Conservation (phyloP, 2,797 vertebrate genomes). For the Ctenopoma kingsleyae region DNA sequence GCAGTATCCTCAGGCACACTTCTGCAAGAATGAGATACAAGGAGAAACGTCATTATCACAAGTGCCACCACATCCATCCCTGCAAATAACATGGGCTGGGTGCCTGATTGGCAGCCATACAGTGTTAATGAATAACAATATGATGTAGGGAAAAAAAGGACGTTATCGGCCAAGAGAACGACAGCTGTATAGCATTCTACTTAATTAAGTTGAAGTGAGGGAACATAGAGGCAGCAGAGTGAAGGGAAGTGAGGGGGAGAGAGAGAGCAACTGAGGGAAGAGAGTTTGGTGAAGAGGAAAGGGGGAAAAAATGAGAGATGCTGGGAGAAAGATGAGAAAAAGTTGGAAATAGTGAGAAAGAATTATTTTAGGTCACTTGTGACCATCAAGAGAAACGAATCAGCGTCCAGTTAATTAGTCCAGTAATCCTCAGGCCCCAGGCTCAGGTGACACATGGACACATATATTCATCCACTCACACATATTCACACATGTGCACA, state of each 20-base stretch:
- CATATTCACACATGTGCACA: neutral
- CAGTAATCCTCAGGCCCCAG: slow-evolving; percentile 63
- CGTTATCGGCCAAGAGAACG: slow-evolving; percentile 70
- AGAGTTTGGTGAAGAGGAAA: slow-evolving; percentile 28
- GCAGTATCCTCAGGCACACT: slow-evolving; percentile 54
- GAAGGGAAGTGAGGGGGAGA: slow-evolving; percentile 21
- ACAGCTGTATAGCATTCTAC: slow-evolving; percentile 72
- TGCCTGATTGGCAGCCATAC: slow-evolving; percentile 75
- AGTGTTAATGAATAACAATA: slow-evolving; percentile 81
- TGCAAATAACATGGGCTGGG: slow-evolving; percentile 72
- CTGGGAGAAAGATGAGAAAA: slow-evolving; percentile 10
- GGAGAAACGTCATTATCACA: slow-evolving; percentile 68
- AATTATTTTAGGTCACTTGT: slow-evolving; percentile 47
- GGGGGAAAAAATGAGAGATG: slow-evolving; percentile 28
- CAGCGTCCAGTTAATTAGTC: slow-evolving; percentile 69
- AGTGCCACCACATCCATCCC: slow-evolving; percentile 68
- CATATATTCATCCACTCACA: slow-evolving; percentile 1
- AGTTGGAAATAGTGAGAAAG: slow-evolving; percentile 33
- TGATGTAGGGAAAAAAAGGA: slow-evolving; percentile 45
- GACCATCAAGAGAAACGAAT: slow-evolving; percentile 62
- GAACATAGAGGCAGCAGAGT: slow-evolving; percentile 51
- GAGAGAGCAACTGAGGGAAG: slow-evolving; percentile 16
- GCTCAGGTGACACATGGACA: slow-evolving; percentile 39
- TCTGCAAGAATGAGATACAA: slow-evolving; percentile 73
- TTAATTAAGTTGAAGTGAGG: slow-evolving; percentile 78